phyloP scores from a whole-genome alignment of 53 echinoderm and acorn worm genomes.

The Luidia sarsii region DNA sequence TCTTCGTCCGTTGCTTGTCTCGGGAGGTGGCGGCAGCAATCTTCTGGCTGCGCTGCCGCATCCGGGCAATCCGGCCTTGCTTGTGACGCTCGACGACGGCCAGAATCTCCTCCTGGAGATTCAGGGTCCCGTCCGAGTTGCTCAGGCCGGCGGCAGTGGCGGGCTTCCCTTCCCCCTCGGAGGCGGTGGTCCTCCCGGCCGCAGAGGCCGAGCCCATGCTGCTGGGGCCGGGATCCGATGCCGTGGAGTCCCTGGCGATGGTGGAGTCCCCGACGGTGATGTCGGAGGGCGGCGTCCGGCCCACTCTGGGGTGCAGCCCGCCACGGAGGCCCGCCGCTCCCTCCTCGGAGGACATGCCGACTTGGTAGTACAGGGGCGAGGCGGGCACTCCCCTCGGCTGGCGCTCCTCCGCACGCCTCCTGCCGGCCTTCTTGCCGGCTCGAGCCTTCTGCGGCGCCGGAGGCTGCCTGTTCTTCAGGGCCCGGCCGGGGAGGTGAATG shows the following conservation, averaged over 20 bases:
- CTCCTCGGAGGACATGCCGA: not conserved
- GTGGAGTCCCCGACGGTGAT: too few species aligned
- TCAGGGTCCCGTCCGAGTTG: not conserved
- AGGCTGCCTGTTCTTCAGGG: constrained; percentile 18
- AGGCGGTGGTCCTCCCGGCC: not conserved
- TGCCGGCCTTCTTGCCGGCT: not conserved
- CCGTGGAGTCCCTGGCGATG: not conserved
- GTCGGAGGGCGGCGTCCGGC: not conserved
- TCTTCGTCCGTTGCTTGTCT: not conserved
- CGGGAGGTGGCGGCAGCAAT: not conserved
- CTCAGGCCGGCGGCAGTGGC: not conserved
- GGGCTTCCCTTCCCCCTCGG: not conserved
- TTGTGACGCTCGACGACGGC: constrained; percentile 58
- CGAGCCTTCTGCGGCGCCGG: constrained; percentile 24
- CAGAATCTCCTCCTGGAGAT: constrained; percentile 60
- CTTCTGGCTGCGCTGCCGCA: constrained; percentile 18
- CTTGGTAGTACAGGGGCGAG: constrained; percentile 41
- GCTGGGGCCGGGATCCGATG: not conserved
- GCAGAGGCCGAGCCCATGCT: not conserved
- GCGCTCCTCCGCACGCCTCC: not conserved
- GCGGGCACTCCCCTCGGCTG: not conserved
- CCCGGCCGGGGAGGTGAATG: too few species aligned
- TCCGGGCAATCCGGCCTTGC: constrained; percentile 30
- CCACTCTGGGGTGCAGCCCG: not conserved
- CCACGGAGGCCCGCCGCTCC: not conserved